Conservation (phyloP, 2,113 vertebrate genomes). For the Aptenodytes forsteri region DNA sequence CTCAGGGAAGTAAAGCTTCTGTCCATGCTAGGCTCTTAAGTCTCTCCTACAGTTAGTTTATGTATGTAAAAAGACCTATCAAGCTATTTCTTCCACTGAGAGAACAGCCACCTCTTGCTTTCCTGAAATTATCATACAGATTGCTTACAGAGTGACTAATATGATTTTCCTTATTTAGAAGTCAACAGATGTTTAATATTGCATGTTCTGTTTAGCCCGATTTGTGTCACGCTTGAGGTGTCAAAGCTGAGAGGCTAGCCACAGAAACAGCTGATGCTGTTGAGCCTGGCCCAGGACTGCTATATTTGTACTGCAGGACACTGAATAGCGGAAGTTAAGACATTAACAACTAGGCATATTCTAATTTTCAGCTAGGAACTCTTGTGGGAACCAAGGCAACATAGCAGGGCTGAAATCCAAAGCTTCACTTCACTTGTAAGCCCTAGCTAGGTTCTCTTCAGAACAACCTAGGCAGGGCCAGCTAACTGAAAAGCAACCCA, state of each 20-base stretch:
- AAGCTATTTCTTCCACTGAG: neutral
- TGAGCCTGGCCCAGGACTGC: neutral
- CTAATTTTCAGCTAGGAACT: neutral
- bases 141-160: constrained; percentile 30
- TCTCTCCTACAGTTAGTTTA: neutral
- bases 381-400: neutral
- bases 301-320: neutral
- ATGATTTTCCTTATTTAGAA: constrained; percentile 45
- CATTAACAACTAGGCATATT: neutral
- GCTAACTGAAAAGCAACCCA: neutral
- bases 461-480: neutral
- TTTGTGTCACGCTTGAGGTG: constrained; percentile 28
- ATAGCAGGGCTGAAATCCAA: neutral
- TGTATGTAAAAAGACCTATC: accelerated
- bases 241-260: constrained; percentile 8
- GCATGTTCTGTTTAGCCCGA: constrained; percentile 15
- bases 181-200: constrained; percentile 54
- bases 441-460: neutral
- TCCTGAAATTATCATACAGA: constrained; percentile 32
- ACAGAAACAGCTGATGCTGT: neutral
- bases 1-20: neutral
- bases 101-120: neutral
- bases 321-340: neutral
- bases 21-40: neutral
- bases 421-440: neutral